Evolutionary conservation across 2,888 invertebrate genomes (phyloP).

Genomic region (Azorinus chamasolen): DNA sequence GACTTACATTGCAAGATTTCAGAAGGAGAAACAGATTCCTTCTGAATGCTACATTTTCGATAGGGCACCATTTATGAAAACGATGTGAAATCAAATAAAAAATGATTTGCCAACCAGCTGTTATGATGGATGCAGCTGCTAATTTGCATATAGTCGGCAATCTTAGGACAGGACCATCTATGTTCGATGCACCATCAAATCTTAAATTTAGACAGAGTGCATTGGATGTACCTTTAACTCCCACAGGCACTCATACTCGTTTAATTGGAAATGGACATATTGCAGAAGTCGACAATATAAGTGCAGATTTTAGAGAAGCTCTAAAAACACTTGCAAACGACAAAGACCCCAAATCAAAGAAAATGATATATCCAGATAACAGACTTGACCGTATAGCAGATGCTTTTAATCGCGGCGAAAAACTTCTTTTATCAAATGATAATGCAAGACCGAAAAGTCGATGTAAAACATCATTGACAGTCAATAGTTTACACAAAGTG

Average conservation of each 20-base stretch:
- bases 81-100: background rate
- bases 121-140: slow-evolving; percentile 18
- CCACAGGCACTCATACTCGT: background rate
- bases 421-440: slow-evolving; percentile 43
- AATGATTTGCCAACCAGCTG: background rate
- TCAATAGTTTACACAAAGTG: slow-evolving; percentile 16
- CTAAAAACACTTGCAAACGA: slow-evolving; percentile 32
- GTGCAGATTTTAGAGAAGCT: slow-evolving; percentile 55
- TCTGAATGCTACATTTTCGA: no score
- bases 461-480: slow-evolving; percentile 36
- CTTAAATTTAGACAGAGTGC: slow-evolving; percentile 20
- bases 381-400: slow-evolving; percentile 46
- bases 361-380: background rate
- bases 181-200: slow-evolving; percentile 18
- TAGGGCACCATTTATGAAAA: no score
- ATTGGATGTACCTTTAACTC: slow-evolving; percentile 2
- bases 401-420: slow-evolving; percentile 47
- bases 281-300: slow-evolving; percentile 28
- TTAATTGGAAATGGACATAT: background rate
- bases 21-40: no score
- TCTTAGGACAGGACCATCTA: slow-evolving; percentile 14
- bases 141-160: slow-evolving; percentile 11
- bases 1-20: slow-evolving; percentile 17
- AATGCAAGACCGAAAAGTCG: slow-evolving; percentile 55
- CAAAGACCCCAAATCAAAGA: slow-evolving; percentile 4